Conservation (phyloP, 2,888 invertebrate species). For the Himalopsyche japonica region DNA sequence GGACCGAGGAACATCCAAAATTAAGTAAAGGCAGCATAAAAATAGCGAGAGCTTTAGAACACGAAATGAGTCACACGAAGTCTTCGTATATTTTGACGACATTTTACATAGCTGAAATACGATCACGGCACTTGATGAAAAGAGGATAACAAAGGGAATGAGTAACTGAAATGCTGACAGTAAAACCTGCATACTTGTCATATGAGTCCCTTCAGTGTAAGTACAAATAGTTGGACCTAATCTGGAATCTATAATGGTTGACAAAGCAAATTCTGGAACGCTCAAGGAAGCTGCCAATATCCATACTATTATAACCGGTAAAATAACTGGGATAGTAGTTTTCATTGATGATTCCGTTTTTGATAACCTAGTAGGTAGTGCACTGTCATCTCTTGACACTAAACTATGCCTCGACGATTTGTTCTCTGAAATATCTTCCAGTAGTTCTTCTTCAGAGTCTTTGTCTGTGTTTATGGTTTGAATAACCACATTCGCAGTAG, state of each 20-base stretch:
- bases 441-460: conserved; percentile 46
- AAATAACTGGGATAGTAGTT: conserved; percentile 52
- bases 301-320: conserved; percentile 63
- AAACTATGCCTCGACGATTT: conserved; percentile 56
- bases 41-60: conserved; percentile 53
- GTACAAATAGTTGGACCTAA: conserved; percentile 54
- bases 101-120: conserved; percentile 48
- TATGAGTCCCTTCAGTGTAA: conserved; percentile 57
- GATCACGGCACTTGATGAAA: conserved; percentile 47
- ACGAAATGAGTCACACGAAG: conserved; percentile 43
- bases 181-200: conserved; percentile 52
- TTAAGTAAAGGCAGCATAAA: conserved; percentile 49
- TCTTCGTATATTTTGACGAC: conserved; percentile 36
- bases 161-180: conserved; percentile 53
- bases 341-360: conserved; percentile 46
- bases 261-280: conserved; percentile 62
- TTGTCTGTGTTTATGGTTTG: conserved; percentile 49
- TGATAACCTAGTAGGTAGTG: conserved; percentile 46
- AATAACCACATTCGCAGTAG: conserved; percentile 53
- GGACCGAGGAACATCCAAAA: conserved; percentile 52
- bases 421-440: conserved; percentile 54
- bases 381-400: conserved; percentile 52
- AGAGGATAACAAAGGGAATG: conserved; percentile 51
- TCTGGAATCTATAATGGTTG: conserved; percentile 53
- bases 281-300: conserved; percentile 62